Base-by-base conservation (phyloP, 2,797 vertebrate species). In the Hydrocynus forskahlii region DNA sequence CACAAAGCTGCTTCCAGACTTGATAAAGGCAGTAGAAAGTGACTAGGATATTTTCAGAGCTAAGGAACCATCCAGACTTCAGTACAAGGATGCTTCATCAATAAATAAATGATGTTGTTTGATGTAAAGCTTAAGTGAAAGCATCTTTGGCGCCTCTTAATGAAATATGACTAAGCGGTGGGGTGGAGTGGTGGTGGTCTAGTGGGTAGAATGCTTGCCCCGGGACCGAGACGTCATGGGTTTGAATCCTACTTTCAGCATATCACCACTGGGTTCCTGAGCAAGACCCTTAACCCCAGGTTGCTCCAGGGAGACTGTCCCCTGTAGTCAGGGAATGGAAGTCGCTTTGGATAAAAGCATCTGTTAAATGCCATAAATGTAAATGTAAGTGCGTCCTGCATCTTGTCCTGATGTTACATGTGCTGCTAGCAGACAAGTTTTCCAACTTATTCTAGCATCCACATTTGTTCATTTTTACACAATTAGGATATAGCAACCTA, bases 91-190 rank as follows among this genome's bases (percentile, higher is more conserved):
- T 21, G 9, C 71, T 13, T 74, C 35, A 43, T 57, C 19, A 73
- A 73, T 72, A 38, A 59, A 25, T 74, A n/a, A 74, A 3, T 59
- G 19, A 29, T 16, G 38, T 40, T 19, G 10, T 40, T 21, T 40
- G 35, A 74, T 59, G 12, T 14, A 21, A 57, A 59, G 29, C 54
- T 59, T 74, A 43, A 74, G 19, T 74, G 35, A 59, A 38, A 57
- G 71, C 52, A 43, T 74, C 35, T 74, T 59, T 43, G n/a, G n/a
- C 71, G 59, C 7, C n/a, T n/a, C 48, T 7, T 43, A 43, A 6
- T 50, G 48, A 45, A 45, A 45, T 50, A 21, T 57, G 29, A 57
- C 71, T 40, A 29, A 29, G 29, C 29, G 1, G 29, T 29, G 29
- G 29, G 29, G 29, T 29, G 29, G 29, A 3, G 29, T 29, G 29